Base-by-base conservation (phyloP, 1,140 invertebrate species). In the Riptortus pedestris region DNA sequence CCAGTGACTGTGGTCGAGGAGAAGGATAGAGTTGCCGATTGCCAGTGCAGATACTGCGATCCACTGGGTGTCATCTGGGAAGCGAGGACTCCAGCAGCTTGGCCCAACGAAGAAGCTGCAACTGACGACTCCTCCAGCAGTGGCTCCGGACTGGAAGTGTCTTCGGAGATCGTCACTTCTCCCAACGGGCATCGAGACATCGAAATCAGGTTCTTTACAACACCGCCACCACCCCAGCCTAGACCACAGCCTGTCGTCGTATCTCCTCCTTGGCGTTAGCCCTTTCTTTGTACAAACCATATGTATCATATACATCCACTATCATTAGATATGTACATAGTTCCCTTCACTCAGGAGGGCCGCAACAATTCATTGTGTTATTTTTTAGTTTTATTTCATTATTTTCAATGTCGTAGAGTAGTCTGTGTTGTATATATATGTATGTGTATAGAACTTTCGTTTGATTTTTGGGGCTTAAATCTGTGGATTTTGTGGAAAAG, bases 31-130 rank as follows among this genome's bases (percentile, higher is more conserved):
- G 58, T 43, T n/a, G 18, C 16, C 45, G 64, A 51, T 45, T 90
- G 87, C 74, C 86, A 88, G 74, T 91, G 87, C 71, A 80, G 83
- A 11, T 87, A 87, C 67, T 90, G 87, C 71, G 86, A 90, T 71
- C 86, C 88, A 0, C 78, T 83, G 20, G 83, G 84, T 47, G 81
- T 85, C 65, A 83, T 89, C 60, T 90, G 88, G 87, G 86, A 86
- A 71, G 38, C 51, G 24, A 29, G 24, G n/a, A 16, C 52, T 33
- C 1, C 81, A 85, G 47, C 75, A 75, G 27, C 74, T 73, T 62
- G 73, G 75, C 59, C 80, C 79, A 68, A 79, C 79, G 12, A 76
- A 78, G 3, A 79, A 18, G 26, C 20, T 5, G 18, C 20, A 22
- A 24, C 22, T 16, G 51, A 55, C 20, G 51, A 55, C 24, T 82